A percentile compares a stretch with the other conserved stretches of the same genome.
Conservation (phyloP, 2,113 vertebrate species). For the Himantopus leucocephalus region DNA sequence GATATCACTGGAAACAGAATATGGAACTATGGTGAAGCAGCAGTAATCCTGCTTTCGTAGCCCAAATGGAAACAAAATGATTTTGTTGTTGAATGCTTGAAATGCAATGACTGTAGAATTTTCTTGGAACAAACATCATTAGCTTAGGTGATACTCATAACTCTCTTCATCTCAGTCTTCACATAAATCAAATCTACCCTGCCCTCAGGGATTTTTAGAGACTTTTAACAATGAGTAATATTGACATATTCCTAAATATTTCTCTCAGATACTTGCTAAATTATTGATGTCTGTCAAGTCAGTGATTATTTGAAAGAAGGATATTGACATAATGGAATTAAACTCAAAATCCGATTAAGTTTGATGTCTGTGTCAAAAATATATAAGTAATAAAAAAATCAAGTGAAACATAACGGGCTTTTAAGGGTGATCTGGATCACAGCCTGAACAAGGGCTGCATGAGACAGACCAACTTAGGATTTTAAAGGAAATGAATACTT, state of each 20-base stretch:
- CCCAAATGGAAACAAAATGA: not conserved
- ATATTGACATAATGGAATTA: not conserved
- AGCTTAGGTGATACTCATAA: not conserved
- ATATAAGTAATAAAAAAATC: not conserved
- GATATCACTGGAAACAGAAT: not conserved
- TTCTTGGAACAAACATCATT: not conserved
- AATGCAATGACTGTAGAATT: not conserved
- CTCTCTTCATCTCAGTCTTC: not conserved
- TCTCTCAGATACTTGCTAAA: not conserved
- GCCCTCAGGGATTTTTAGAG: not conserved
- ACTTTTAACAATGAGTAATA: not conserved
- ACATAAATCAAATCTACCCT: not conserved
- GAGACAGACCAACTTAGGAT: not conserved
- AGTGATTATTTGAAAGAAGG: not conserved
- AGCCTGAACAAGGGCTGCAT: not conserved
- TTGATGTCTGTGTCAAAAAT: not conserved
- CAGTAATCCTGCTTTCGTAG: not conserved
- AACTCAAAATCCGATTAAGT: not conserved
- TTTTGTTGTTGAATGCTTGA: not conserved
- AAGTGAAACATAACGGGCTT: not conserved
- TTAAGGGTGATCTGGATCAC: not conserved
- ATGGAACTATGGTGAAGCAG: not conserved
- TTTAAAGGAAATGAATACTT: not conserved
- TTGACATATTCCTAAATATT: not conserved
- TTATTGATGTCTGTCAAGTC: not conserved